Base-by-base conservation (phyloP, 2,113 vertebrate genomes). In the Camelus bactrianus region DNA sequence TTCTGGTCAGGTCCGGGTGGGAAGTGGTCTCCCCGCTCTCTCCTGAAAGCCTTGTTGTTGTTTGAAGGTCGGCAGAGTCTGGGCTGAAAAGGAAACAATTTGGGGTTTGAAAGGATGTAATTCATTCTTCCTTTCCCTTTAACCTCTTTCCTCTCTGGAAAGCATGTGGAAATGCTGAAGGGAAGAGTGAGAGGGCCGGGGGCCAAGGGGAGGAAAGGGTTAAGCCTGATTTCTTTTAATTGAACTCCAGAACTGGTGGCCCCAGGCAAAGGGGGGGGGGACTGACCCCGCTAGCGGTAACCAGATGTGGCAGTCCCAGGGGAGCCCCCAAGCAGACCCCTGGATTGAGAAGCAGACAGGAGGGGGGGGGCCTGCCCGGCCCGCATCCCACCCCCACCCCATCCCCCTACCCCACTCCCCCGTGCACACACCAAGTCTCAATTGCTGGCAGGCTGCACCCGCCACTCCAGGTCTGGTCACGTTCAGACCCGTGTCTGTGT, bases 251-350 rank as follows among this genome's bases (percentile, higher is more conserved):
- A 99, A 99, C 99, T 98, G 98, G 98, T 99, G 99, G 99, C 99
- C 99, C 98, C 99, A 99, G 99, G 99, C 99, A 98, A 99, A 98
- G 99, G 99, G 99, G 96, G 99, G 96, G 38, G 95, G 96, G 98
- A 99, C 99, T 99, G 99, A 99, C 99, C 99, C 99, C 99, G 98
- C 98, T 99, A 99, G 99, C 99, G 99, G 99, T 99, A 99, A 99
- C 99, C 99, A 99, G 99, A 99, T 99, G 99, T 99, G 99, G 99
- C 70, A 98, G 98, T 99, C 99, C 99, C 99, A 96, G 98, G 99
- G 99, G 99, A 99, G 97, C 97, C 97, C 98, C 96, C 35, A 98
- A 98, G 98, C 98, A 99, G 99, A 98, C 97, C 98, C 98, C 98
- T 96, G 98, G 97, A 98, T 96, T 98, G 98, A 94, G 97, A 98